Conservation (phyloP, 2,113 vertebrate genomes). For the western clawed frog (Xenopus tropicalis) region DNA sequence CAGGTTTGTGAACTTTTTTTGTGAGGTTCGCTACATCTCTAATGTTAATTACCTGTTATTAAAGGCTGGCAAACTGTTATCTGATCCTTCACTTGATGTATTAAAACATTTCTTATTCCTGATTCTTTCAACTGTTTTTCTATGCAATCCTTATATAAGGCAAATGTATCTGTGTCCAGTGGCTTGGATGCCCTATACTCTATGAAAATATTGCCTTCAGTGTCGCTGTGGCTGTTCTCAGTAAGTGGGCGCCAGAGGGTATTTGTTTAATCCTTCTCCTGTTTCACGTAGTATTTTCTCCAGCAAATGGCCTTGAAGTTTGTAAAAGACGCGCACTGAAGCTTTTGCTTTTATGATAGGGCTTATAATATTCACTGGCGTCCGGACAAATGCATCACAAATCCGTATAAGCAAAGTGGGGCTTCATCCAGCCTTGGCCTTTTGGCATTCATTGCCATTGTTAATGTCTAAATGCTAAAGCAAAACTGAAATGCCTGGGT, state of each 20-base stretch:
- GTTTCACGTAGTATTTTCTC: constrained; percentile 1
- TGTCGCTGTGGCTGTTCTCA: neutral
- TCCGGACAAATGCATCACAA: constrained; percentile 13
- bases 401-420: neutral
- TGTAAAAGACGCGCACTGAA: constrained; percentile 10
- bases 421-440: neutral
- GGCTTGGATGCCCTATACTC: neutral
- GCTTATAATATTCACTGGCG: neutral
- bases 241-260: neutral
- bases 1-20: no score
- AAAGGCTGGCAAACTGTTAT: constrained; percentile 13
- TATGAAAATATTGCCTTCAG: constrained; percentile 14
- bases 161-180: neutral
- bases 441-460: constrained; percentile 7
- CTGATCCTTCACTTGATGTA: constrained; percentile 9
- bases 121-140: neutral
- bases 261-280: neutral
- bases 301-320: neutral
- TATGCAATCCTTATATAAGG: neutral
- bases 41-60: constrained; percentile 29
- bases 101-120: neutral
- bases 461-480: neutral
- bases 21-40: no score
- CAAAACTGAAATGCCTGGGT: no score
- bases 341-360: constrained; percentile 1